These are phyloP conservation scores for Sebastes aleutianus DNA, from an alignment of 2,797 vertebrate genomes.

Conservation along the genomic window DNA sequence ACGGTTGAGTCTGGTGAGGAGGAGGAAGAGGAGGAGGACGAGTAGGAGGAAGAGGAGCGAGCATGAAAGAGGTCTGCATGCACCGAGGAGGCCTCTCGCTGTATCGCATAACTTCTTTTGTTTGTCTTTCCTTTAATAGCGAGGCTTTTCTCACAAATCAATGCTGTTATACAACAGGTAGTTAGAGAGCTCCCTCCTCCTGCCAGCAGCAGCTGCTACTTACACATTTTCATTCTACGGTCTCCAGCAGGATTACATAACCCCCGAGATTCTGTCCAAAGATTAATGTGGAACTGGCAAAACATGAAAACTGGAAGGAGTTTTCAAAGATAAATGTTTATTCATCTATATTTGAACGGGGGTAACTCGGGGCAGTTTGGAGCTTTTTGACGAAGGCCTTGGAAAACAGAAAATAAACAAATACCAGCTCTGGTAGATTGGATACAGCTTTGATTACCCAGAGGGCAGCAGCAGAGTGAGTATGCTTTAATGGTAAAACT, in stretches of 20 bases:
- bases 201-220: slow-evolving; percentile 51
- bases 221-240: slow-evolving; percentile 39
- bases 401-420: slow-evolving; percentile 39
- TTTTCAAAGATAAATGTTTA: slow-evolving; percentile 49
- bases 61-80: slow-evolving; percentile 41
- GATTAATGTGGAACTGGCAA: slow-evolving; percentile 50
- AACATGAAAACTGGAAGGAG: slow-evolving; percentile 39
- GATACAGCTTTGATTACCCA: slow-evolving; percentile 20
- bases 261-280: slow-evolving; percentile 31
- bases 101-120: slow-evolving; percentile 49
- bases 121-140: slow-evolving; percentile 67
- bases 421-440: slow-evolving; percentile 5
- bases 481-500: background rate
- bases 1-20: slow-evolving; percentile 37
- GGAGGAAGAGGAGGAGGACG: slow-evolving; percentile 23
- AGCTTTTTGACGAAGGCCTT: slow-evolving; percentile 20
- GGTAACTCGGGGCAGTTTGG: slow-evolving; percentile 17
- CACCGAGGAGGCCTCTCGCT: slow-evolving; percentile 36
- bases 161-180: slow-evolving; percentile 76
- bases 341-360: slow-evolving; percentile 38
- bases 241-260: slow-evolving; percentile 64
- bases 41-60: slow-evolving; percentile 52
- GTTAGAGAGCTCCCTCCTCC: slow-evolving; percentile 44
- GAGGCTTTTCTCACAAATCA: slow-evolving; percentile 66
- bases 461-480: background rate